Evolutionary conservation across 2,797 vertebrate genomes (phyloP), one percentile per base, ranked within the genome.

Genomic region (Eulemur rubriventer): DNA sequence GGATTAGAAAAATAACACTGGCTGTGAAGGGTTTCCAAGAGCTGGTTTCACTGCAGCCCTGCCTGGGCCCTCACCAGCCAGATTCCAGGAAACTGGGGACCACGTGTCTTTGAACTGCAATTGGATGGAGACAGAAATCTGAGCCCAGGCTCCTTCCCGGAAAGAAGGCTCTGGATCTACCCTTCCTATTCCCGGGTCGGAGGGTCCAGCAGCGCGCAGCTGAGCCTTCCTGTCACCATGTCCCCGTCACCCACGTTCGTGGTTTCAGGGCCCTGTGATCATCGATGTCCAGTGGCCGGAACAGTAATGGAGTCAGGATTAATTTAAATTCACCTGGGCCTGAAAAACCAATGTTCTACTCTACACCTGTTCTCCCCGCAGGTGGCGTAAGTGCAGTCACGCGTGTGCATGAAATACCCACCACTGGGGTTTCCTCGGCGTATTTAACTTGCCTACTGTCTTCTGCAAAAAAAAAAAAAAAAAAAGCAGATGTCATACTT

Each of bases 211-310:
- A 6, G 1, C 1, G 2, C 12, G 14, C 4, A 0, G 38, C 3
- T 41, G 22, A 30, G 8, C 20, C 1, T 14, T 13, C 5, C 26
- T 2, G 6, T 12, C 3, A 0, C 16, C 0, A 0, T 0, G 1
- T 28, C 20, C 41, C 48, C 0, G 0, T 28, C 35, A 30, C 14
- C 33, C 12, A 3, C 14, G 6, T 24, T 11, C 7, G 4, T 2
- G 9, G 5, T 22, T 59, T 38, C 4, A 43, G 2, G 26, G 33
- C 6, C 63, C 16, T 67, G 59, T 14, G n/a, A 7, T 33, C 57
- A 33, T 0, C 1, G 30, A 33, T 6, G 41, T 1, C 16, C 46
- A 12, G 28, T 18, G 18, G 70, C 43, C 35, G 41, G 26, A 11
- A 1, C 33, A 72, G 20, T 26, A 48, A 16, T 13, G 52, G 6